A percentile compares a stretch with the other conserved stretches of the same genome.
Evolutionary conservation across 2,797 vertebrate species (phyloP).

Genomic region (Arrhamphus sclerolepis): DNA sequence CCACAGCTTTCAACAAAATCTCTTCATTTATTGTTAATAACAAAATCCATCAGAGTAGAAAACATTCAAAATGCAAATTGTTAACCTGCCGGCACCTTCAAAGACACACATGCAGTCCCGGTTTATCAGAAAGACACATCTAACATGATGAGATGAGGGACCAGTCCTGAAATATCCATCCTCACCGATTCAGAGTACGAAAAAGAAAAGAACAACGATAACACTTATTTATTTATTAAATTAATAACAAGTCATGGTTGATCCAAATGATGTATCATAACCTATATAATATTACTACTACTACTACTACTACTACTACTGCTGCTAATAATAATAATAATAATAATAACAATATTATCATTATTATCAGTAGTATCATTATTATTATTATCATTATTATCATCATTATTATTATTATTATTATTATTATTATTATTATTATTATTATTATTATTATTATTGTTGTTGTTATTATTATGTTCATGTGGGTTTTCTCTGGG

Average conservation of each 20-base stretch:
- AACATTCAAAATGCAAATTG: conserved; percentile 81
- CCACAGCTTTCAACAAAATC: conserved; percentile 50
- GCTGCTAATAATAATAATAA: no score
- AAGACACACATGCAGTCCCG: conserved; percentile 2
- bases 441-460: no score
- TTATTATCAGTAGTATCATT: no score
- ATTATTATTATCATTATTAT: no score
- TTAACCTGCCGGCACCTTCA: conserved; percentile 37
- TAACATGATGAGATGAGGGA: conserved; percentile 62
- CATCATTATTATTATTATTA: no score
- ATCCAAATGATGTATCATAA: conserved; percentile 10
- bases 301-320: no score
- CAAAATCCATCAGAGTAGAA: conserved; percentile 63
- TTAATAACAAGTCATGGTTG: conserved; percentile 39
- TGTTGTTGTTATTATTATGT: no score
- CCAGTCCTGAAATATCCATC: conserved; percentile 66
- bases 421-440: no score
- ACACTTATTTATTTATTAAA: conserved; percentile 61
- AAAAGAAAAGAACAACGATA: conserved; percentile 50
- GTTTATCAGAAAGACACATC: conserved; percentile 44
- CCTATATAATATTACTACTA: no score
- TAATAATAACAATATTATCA: no score
- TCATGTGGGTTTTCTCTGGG: no score
- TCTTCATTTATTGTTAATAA: conserved; percentile 67
- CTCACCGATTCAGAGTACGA: conserved; percentile 51